These are phyloP conservation scores for Tenthredo livida DNA, from an alignment of 2,888 invertebrate genomes.

Conservation along the genomic window DNA sequence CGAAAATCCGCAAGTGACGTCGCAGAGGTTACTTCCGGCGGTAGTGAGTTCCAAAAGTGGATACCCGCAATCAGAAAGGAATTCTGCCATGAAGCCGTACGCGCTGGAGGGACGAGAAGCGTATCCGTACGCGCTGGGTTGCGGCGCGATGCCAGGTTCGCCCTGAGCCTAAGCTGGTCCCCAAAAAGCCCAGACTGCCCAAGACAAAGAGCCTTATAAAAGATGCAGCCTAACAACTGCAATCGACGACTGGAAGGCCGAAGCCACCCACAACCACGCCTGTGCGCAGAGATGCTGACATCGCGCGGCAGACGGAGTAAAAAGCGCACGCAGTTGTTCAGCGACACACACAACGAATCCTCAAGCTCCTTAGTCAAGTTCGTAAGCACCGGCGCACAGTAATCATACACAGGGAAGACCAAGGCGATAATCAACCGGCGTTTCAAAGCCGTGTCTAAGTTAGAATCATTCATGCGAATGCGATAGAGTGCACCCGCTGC, in stretches of 20 bases:
- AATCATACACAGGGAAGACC: neutral
- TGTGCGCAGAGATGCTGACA: neutral
- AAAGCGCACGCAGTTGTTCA: neutral
- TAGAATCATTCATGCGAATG: neutral
- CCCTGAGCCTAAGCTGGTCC: neutral
- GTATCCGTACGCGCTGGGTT: neutral
- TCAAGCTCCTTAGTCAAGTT: neutral
- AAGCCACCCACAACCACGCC: neutral
- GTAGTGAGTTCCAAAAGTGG: conserved; percentile 52
- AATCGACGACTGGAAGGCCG: neutral
- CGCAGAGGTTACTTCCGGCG: neutral
- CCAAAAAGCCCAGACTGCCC: neutral
- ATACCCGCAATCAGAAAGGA: conserved; percentile 33
- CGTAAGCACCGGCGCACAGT: neutral
- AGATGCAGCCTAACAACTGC: neutral
- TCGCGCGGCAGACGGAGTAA: neutral
- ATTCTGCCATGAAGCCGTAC: neutral
- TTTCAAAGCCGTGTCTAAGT: neutral
- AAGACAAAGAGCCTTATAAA: neutral
- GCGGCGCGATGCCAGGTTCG: neutral
- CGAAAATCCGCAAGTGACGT: no score
- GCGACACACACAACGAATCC: neutral
- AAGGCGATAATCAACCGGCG: neutral
- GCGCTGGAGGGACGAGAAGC: neutral
- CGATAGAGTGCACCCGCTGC: neutral